Base-by-base conservation (phyloP, 2,113 vertebrate genomes). In the Lipotes vexillifer region DNA sequence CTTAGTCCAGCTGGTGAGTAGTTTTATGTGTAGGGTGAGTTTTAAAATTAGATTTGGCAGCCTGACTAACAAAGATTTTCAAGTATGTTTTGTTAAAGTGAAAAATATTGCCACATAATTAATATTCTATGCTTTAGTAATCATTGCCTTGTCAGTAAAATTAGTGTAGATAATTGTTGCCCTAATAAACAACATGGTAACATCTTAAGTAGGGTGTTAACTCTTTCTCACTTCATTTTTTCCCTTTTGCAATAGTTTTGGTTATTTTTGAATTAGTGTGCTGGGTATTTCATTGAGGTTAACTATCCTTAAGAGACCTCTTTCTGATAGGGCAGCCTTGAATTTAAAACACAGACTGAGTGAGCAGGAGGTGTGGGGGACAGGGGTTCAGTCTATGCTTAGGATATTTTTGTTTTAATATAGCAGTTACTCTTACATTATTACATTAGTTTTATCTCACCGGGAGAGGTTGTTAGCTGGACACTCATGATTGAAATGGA, bases 31-130 rank as follows among this genome's bases (percentile, higher is more conserved):
- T 84, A 86, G 63, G n/a, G 27, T 86, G 44, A 83, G 23, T 92
- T 95, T 97, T 90, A 82, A 97, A 93, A 89, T 86, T 85, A 90
- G 33, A 94, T 88, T 94, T 96, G 55, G 29, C 33, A 38, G 77
- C 77, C 18, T 55, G 13, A 82, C 13, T 82, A 38, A 90, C 57
- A 72, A 95, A 61, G 66, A 74, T 97, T 97, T 88, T 63, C 81
- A 85, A 36, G 55, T 97, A 11, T 52, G 55, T 85, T 93, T 89
- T 89, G 41, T 78, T 86, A 63, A 90, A 55, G 78, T 96, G 92
- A 90, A 74, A 94, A 90, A 65, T 96, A 57, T 18, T 82, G 75
- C 85, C 85, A 23, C n/a, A 18, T 65, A 69, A 57, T 96, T 89
- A 90, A 65, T 85, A 78, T 49, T 78, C 74, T 85, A 25, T 88